Base-by-base conservation (phyloP, 2,113 vertebrate species). In the Xiphophorus maculatus region DNA sequence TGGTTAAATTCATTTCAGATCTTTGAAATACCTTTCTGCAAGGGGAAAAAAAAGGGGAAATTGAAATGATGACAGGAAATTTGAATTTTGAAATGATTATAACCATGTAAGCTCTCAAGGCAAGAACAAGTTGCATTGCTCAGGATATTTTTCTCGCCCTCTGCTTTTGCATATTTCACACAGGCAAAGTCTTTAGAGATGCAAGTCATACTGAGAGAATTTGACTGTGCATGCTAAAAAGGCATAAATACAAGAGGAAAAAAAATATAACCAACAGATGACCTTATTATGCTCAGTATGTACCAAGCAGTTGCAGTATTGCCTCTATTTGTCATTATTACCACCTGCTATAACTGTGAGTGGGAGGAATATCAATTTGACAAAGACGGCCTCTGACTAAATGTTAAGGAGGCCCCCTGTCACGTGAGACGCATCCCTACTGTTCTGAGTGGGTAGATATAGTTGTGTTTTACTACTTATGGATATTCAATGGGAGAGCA, bases 311-410 rank as follows among this genome's bases (percentile, higher is more conserved):
- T 83, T 69, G 80, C 80, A 85, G 90, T 89, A 91, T 91, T 90
- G 89, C 91, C 76, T 92, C 91, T 92, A 93, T 91, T 92, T 94
- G 83, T 92, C 90, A 91, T 88, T 89, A 91, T 93, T 93, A 93
- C 88, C 78, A 82, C 91, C 84, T 73, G 73, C 84, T 65, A 84
- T 92, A 88, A 81, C 75, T 37, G 76, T 64, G 88, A 92, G 88
- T 89, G 81, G 90, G 84, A 77, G 88, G 91, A 92, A 93, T 92
- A 91, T 89, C 87, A 91, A 88, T 87, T 80, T 90, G 88, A 89
- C 83, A 87, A 87, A 88, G 86, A 88, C 64, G 82, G 77, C 84
- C 80, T 88, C 82, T 73, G 86, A 90, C 90, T 87, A 89, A 90
- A 92, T 93, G 87, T 92, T 91, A 93, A 91, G 86, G 83, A 92